Evolutionary conservation across 2,888 invertebrate species (phyloP), one percentile per base, ranked within the genome.

Genomic region (Atrina japonica): DNA sequence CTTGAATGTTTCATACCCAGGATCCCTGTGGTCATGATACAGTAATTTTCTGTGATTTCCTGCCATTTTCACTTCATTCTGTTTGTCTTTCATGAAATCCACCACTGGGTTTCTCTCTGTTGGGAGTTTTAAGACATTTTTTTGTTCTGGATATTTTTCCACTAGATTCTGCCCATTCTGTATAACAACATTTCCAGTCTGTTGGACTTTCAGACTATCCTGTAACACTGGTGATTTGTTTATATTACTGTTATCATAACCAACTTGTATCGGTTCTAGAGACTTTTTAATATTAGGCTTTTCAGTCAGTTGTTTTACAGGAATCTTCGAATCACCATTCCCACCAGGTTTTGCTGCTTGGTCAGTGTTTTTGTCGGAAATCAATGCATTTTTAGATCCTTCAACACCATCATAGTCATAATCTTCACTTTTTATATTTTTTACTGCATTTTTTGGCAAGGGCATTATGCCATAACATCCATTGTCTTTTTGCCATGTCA

Each of bases 401-500:
- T 56, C 56, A 9, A 47, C 29, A 27, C 25, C 27, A 11, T 65
- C 65, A n/a, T 59, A 41, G 41, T 74, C 64, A 11, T 59, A 66
- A 49, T 71, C 73, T 35, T 71, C 65, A 2, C 66, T 60, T 11
- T 61, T 53, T 7, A 27, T 66, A 30, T 7, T n/a, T 5, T 14
- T 14, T n/a, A 27, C 21, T 49, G 18, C 11, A 11, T 23, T 2
- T 27, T 40, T 63, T 0, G 56, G 52, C n/a, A 40, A 52, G n/a
- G 25, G 56, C 78, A 76, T 73, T 35, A 61, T 67, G n/a, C 87
- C 88, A 79, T 75, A 90, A 70, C 90, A 90, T 30, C 90, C 90
- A 52, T 50, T 73, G 9, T 80, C 63, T 25, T 79, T 79, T 76
- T 89, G 89, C 88, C 89, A 89, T 5, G 81, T 72, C 5, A 88